Evolutionary conservation across 1,140 invertebrate genomes (phyloP).

Genomic region (Teleogryllus occipitalis): DNA sequence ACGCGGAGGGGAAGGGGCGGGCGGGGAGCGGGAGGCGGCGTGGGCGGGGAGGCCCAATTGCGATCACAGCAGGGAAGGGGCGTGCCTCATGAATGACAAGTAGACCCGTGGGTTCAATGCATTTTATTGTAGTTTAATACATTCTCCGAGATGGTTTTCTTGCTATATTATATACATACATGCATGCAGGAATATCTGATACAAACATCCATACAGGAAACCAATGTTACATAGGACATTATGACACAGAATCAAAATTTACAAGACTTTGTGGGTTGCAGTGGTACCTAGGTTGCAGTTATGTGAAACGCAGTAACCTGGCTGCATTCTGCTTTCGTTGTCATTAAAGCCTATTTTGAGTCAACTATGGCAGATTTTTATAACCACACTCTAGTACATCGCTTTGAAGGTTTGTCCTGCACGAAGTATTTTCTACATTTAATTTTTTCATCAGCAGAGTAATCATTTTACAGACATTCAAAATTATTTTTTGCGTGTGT

Average conservation of each 20-base stretch:
- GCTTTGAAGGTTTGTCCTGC: neutral
- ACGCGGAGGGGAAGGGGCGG: neutral
- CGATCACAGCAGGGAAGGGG: neutral
- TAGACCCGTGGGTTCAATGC: neutral
- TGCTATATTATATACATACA: constrained; percentile 2
- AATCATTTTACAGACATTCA: constrained; percentile 1
- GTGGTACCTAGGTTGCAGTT: neutral
- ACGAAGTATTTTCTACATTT: neutral
- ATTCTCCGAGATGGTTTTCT: neutral
- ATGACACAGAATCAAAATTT: constrained; percentile 5
- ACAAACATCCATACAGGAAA: constrained; percentile 1
- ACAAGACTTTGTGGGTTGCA: neutral
- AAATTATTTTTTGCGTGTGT: neutral
- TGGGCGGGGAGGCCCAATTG: neutral
- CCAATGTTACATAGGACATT: neutral
- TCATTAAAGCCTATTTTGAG: neutral
- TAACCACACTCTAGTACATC: neutral
- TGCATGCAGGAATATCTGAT: constrained; percentile 4
- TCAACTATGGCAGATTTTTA: neutral
- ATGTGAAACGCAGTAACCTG: neutral
- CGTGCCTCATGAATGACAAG: neutral
- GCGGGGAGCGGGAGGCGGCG: no score
- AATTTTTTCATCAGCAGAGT: neutral
- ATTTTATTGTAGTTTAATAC: constrained; percentile 6
- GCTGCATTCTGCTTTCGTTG: neutral